Evolutionary conservation across 2,888 invertebrate species (phyloP).

Genomic region (Xylota segnis): DNA sequence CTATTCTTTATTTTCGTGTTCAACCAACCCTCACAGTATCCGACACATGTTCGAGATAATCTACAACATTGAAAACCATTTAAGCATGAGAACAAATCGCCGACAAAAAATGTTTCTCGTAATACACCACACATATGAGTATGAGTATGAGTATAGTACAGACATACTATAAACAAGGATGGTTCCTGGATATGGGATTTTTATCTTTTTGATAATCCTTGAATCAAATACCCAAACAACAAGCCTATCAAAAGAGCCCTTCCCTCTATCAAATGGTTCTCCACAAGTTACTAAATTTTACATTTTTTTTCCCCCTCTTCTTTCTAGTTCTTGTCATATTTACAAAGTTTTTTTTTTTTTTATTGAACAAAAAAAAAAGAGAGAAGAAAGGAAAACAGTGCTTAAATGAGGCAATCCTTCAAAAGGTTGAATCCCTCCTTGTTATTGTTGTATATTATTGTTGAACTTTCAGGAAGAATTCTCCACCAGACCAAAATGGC

Average conservation of each 20-base stretch:
- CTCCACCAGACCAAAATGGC: constrained; percentile 55
- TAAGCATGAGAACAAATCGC: constrained; percentile 71
- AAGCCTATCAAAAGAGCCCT: constrained; percentile 41
- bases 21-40: constrained; percentile 66
- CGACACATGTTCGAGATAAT: constrained; percentile 74
- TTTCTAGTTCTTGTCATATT: constrained; percentile 54
- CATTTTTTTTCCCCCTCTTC: constrained; percentile 17
- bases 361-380: not conserved
- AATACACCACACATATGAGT: constrained; percentile 26
- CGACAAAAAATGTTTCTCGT: constrained; percentile 53
- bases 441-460: constrained; percentile 71
- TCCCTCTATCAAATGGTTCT: constrained; percentile 26
- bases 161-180: constrained; percentile 45
- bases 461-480: constrained; percentile 64
- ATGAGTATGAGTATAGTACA: constrained; percentile 9
- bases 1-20: constrained; percentile 59
- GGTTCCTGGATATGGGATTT: constrained; percentile 52
- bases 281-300: constrained; percentile 70
- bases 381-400: constrained; percentile 42
- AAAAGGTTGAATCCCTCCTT: constrained; percentile 74
- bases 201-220: constrained; percentile 67
- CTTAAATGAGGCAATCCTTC: constrained; percentile 76
- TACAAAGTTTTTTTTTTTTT: constrained; percentile 38
- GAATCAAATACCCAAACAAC: constrained; percentile 58
- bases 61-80: constrained; percentile 71